Base-by-base conservation (phyloP, 2,797 vertebrate genomes). In the Sparidentex hasta region DNA sequence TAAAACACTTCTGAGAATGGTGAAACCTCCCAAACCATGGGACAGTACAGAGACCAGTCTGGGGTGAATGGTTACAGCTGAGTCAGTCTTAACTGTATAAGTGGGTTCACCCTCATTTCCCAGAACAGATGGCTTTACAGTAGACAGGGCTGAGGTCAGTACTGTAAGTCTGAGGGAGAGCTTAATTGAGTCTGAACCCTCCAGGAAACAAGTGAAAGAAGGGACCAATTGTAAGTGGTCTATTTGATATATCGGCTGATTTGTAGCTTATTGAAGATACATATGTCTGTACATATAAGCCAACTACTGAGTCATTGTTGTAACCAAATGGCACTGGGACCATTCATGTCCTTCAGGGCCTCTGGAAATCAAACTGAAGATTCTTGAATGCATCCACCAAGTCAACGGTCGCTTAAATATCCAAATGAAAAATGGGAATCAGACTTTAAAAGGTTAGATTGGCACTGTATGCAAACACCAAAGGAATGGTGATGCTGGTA, bases 11-110 rank as follows among this genome's bases (percentile, higher is more conserved):
- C 29, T 63, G 43, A 59, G 59, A 62, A 52, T 4, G 3, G 6
- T 13, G 20, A 23, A 80, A 67, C 69, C 44, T 78, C 48, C 52
- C 29, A 84, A 81, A 91, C 88, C 88, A 74, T 11, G 89, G 87
- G 89, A 33, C 73, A 79, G 83, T 85, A 79, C 90, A 84, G 58
- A 77, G 65, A 84, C 84, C 82, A 81, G 79, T 14, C 29, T 21
- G 46, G 71, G 69, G 25, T 58, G 67, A 77, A 58, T 5, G 55
- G 62, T 59, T 47, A 66, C 11, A 46, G 81, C 67, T 72, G 82
- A 82, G 71, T 84, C 88, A 83, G 29, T 50, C 9, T 43, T 14
- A 16, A 59, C 65, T 52, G 27, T 33, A 72, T 70, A 67, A 1
- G 61, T 27, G 81, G 74, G 81, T 48, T 75, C 62, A 72, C 63